Evolutionary conservation across 2,888 invertebrate species (phyloP), one percentile per base, ranked within the genome.

Genomic region (Tenodera sinensis): DNA sequence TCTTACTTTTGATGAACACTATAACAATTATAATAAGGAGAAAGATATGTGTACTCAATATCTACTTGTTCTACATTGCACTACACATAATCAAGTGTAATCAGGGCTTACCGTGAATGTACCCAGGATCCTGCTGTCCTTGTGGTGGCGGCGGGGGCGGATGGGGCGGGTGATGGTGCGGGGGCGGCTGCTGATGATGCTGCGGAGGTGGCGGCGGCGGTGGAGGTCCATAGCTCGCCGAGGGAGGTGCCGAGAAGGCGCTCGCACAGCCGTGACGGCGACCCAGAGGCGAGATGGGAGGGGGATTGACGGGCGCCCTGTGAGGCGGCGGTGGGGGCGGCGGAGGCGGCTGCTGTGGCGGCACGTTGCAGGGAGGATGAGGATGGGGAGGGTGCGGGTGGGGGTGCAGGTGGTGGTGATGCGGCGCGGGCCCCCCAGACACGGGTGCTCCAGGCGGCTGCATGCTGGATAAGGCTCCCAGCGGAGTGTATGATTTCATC

Each of bases 391-490:
- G 86, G 95, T 92, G 89, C 84, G 90, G 96, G 95, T 34, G 95
- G 93, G 90, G 94, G 93, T 90, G 93, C 84, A 93, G 93, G 91
- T 93, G 94, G 91, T 93, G 92, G 90, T 93, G 92, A 89, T 93
- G 93, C 91, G 93, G 92, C 90, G 93, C 92, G 90, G 93, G 92
- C 91, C 93, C 92, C 34, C 91, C 92, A 91, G 92, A 93, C 90
- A 92, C 92, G 54, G 88, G 94, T 92, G 91, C 94, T 34, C 96
- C 96, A 0, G 96, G 96, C n/a, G 97, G 97, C 93, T 97, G 96
- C 97, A 98, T 98, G 91, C 96, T 97, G 82, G 97, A 97, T 91
- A 97, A 94, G 27, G 97, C 97, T 89, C 97, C 96, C 91, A 98
- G 94, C 8, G 97, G 97, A 84, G 97, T 97, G 93, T 98, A 98